Evolutionary conservation across 1,140 invertebrate species (phyloP), one percentile per base, ranked within the genome.

Genomic region (Condylostylus longicornis): DNA sequence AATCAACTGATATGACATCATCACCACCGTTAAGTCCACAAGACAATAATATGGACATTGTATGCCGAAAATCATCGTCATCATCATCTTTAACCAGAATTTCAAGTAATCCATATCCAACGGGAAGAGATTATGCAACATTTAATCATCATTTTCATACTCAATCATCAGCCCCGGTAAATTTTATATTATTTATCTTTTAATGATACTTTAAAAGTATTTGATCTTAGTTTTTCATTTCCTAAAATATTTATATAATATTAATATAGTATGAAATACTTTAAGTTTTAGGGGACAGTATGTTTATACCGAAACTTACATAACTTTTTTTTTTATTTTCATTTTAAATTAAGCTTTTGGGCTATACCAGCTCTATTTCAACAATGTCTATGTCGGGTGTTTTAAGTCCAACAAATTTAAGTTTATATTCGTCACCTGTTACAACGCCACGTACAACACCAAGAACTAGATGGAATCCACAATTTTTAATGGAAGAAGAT

Each of bases 91-190:
- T 50, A 2, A 41, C 46, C 13, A 43, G 53, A 31, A 45, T 59
- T 33, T 31, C 51, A 22, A 40, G 48, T 3, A 52, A 53, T 19
- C 32, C 42, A 38, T 57, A 54, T 46, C 42, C 56, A 0, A 22
- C 47, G 13, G 44, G 54, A 18, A 45, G 58, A 14, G 58, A 61
- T 18, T 61, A 88, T 61, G 78, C 77, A 21, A 77, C 77, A 21
- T 89, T 88, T 63, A 80, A 85, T 62, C n/a, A n/a, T n/a, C 86
- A 88, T 62, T 89, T 89, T 66, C 86, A 91, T 58, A 72, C 79
- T 41, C 86, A 90, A 62, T 74, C 83, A 6, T 47, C n/a, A n/a
- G 78, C 84, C 61, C 85, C 90, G 74, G 86, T 90, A 62, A 69
- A 62, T 47, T 29, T 2, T n/a, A n/a, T 15, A 14, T 25, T 3